Base-by-base conservation (phyloP, 1,140 invertebrate genomes). In the Agrypnia vestita region DNA sequence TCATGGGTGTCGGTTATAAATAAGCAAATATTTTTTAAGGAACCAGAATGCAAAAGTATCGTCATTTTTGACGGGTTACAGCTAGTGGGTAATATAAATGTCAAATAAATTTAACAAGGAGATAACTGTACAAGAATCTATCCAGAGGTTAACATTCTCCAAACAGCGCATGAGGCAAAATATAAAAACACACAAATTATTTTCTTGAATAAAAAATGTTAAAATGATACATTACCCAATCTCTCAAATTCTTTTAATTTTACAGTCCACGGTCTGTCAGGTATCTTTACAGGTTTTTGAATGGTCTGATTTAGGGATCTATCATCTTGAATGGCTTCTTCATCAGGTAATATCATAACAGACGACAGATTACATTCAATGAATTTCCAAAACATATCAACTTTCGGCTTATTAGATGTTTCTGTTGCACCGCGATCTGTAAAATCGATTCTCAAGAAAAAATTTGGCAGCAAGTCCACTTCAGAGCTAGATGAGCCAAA, bases 401-500 rank as follows among this genome's bases (percentile, higher is more conserved):
- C 67, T 13, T 71, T 71, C 13, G 13, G 46, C 21, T 49, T 71
- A 21, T 71, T 71, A 7, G 67, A 25, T 12, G 67, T 71, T 53
- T 71, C 67, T 51, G 12, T 51, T 13, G 47, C 46, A 21, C 67
- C 67, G 8, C 67, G 46, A 25, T 71, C 67, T 8, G 67, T 51
- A 25, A 71, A 71, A 47, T 71, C 47, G 11, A 71, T 21, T 35
- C 67, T 49, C 17, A 71, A 49, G n/a, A 71, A 71, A 8, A 71
- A 71, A 71, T 71, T 71, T 11, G 67, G 67, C 47, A 53, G 46
- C 4, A 71, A 19, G 19, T 53, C 67, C 6, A 47, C 11, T 7
- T 71, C 19, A 71, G 67, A 71, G 12, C 67, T 71, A 49, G 67
- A 71, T 12, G 67, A 71, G 11, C 67, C 67, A 71, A 71, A 71